Percentiles rank a stretch among this genome's conserved stretches.
These are phyloP conservation scores for Bellardia bayeri DNA, from an alignment of 2,888 invertebrate genomes.

Conservation along the genomic window DNA sequence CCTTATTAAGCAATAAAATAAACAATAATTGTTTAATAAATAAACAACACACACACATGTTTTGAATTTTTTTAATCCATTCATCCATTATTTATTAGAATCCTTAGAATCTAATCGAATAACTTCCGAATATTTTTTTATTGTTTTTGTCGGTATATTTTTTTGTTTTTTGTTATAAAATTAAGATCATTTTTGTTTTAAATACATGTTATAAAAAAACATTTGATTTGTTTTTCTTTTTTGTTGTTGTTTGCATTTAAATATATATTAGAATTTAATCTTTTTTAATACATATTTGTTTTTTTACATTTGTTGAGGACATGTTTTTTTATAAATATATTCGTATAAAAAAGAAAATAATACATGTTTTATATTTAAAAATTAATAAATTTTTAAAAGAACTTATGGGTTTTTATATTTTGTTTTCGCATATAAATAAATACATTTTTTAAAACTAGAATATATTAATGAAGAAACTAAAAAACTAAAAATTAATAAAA, in stretches of 20 bases:
- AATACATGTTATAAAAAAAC: slow-evolving; percentile 46
- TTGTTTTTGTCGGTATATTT: slow-evolving; percentile 5
- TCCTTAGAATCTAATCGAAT: slow-evolving; percentile 42
- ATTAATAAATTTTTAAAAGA: slow-evolving; percentile 46
- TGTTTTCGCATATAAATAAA: slow-evolving; percentile 39
- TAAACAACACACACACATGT: slow-evolving; percentile 2
- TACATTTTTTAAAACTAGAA: slow-evolving; percentile 52
- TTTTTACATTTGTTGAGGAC: slow-evolving; percentile 60
- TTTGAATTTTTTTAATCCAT: slow-evolving; percentile 52
- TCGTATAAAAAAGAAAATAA: slow-evolving; percentile 65
- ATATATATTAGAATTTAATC: slow-evolving; percentile 43
- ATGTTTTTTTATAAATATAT: slow-evolving; percentile 41
- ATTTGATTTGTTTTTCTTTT: slow-evolving; percentile 35
- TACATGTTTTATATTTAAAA: slow-evolving; percentile 45
- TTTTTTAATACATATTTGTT: slow-evolving; percentile 58
- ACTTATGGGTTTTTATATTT: slow-evolving; percentile 25
- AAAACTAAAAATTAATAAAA: slow-evolving; percentile 18
- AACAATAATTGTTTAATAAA: background rate
- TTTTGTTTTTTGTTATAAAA: slow-evolving; percentile 61
- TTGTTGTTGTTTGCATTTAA: slow-evolving; percentile 33
- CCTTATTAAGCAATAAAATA: background rate
- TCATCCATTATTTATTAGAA: slow-evolving; percentile 59
- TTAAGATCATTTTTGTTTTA: slow-evolving; percentile 65
- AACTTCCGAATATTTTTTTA: slow-evolving; percentile 60
- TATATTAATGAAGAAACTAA: slow-evolving; percentile 21